phyloP scores from a whole-genome alignment of 2,113 vertebrate species.

The Thalassoma bifasciatum region DNA sequence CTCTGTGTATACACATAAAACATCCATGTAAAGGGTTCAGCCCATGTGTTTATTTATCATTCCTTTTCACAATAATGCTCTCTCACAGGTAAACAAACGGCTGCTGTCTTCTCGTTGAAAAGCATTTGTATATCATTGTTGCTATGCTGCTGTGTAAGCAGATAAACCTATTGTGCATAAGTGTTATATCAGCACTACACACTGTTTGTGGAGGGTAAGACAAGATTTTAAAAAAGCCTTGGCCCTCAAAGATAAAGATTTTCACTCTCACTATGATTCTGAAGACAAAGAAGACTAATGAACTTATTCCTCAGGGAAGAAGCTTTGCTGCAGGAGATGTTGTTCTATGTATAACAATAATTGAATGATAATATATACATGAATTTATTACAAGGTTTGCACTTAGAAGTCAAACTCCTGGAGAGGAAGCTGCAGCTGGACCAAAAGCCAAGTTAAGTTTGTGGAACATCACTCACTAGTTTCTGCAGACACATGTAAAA shows the following conservation, averaged over 20 bases:
- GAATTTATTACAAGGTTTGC: neutral
- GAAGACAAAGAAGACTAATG: neutral
- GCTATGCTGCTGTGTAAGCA: constrained; percentile 1
- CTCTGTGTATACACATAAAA: neutral
- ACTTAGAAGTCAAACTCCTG: no score
- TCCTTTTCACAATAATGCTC: neutral
- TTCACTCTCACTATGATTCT: neutral
- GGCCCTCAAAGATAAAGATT: neutral
- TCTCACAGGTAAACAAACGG: neutral
- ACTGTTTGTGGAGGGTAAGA: neutral
- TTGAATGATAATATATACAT: neutral
- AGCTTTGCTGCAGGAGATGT: neutral
- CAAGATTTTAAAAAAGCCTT: neutral
- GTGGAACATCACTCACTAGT: no score
- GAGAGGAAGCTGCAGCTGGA: no score
- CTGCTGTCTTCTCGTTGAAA: neutral
- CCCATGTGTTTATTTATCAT: neutral
- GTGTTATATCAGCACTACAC: constrained; percentile 16
- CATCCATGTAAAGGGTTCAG: no score
- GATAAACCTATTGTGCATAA: neutral
- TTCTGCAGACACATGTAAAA: no score
- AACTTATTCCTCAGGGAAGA: neutral
- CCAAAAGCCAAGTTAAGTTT: no score
- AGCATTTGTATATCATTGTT: neutral
- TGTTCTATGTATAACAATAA: neutral